Conservation (phyloP, 2,888 invertebrate species). For the Patella caerulea region DNA sequence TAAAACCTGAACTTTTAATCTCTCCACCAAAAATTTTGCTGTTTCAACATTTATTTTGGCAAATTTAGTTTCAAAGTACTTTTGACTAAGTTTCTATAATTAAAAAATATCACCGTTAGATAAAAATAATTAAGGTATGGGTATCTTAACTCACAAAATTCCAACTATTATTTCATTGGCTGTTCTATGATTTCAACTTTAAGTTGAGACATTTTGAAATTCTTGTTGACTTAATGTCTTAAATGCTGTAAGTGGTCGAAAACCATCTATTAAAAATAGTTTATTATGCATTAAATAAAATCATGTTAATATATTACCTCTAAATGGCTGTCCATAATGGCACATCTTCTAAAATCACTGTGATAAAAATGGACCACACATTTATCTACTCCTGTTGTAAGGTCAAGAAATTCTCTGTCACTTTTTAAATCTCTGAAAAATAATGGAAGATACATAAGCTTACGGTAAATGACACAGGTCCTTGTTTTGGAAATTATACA, state of each 20-base stretch:
- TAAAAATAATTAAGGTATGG: conserved; percentile 8
- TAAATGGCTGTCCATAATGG: conserved; percentile 66
- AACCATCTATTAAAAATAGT: not conserved
- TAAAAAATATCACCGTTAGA: conserved; percentile 26
- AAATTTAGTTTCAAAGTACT: conserved; percentile 68
- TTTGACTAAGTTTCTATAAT: conserved; percentile 57
- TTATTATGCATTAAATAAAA: not conserved
- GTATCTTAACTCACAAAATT: not conserved
- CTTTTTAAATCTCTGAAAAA: conserved; percentile 55
- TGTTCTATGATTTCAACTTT: too few relatives aligned
- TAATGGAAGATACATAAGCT: not conserved
- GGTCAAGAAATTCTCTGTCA: conserved; percentile 63
- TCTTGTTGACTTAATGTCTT: too few relatives aligned
- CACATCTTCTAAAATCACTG: conserved; percentile 66
- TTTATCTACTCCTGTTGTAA: conserved; percentile 59
- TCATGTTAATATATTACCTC: conserved; percentile 45
- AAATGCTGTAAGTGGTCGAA: too few relatives aligned
- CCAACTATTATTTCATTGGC: too few relatives aligned
- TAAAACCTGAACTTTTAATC: conserved; percentile 63
- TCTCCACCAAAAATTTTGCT: conserved; percentile 67
- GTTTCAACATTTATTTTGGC: conserved; percentile 66
- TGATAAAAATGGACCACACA: conserved; percentile 70
- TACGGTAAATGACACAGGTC: too few relatives aligned
- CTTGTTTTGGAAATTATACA: too few relatives aligned
- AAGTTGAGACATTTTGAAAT: too few relatives aligned